Evolutionary conservation across 1,140 invertebrate genomes (phyloP).

Genomic region (Brachionus sp.): DNA sequence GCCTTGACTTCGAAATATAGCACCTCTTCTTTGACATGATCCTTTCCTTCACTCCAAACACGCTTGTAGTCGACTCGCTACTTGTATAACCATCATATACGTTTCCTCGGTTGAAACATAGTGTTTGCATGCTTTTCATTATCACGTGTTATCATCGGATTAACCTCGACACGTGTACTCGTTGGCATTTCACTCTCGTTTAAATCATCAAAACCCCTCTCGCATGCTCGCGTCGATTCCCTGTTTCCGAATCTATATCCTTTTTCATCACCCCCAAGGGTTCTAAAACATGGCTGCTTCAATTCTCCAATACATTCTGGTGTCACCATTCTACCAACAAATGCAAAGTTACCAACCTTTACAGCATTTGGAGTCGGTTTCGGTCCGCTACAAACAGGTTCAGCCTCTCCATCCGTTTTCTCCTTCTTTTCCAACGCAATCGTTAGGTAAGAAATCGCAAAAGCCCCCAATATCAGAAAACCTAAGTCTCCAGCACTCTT

Average conservation of each 20-base stretch:
- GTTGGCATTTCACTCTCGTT: neutral
- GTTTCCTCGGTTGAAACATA: neutral
- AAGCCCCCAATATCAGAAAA: neutral
- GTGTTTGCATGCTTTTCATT: neutral
- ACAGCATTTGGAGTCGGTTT: neutral
- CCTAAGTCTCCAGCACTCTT: neutral
- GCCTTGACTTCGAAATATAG: no score
- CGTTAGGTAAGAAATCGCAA: neutral
- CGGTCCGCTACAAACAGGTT: no score
- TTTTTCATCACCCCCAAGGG: no score
- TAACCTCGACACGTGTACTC: neutral
- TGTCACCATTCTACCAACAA: neutral
- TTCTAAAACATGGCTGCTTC: neutral
- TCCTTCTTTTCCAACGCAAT: neutral
- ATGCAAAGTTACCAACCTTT: neutral
- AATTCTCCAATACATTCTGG: neutral
- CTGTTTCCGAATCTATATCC: neutral
- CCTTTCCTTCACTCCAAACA: no score
- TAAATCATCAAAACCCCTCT: neutral
- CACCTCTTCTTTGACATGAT: no score
- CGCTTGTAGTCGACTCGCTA: no score
- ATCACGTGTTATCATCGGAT: neutral
- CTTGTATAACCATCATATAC: no score
- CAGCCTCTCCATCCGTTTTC: neutral
- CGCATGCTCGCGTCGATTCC: no score